phyloP scores from a whole-genome alignment of 2,113 vertebrate species.

The Atherinomorus stipes region DNA sequence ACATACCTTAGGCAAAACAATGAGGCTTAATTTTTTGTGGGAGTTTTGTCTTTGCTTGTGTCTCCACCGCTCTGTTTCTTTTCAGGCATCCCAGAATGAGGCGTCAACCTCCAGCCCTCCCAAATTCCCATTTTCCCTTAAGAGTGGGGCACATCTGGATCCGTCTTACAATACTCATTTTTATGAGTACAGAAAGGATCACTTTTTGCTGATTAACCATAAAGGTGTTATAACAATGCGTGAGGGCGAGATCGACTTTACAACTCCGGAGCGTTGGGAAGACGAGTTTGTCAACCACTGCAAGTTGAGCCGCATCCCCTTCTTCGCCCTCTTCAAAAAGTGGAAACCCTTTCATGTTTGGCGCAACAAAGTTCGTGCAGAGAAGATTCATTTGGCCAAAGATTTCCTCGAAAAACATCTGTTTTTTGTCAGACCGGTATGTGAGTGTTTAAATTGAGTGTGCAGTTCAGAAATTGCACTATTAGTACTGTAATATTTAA shows the following conservation, averaged over 20 bases:
- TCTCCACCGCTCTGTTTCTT: neutral
- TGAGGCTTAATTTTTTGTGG: neutral
- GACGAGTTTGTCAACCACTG: constrained; percentile 81
- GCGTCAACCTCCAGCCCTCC: constrained; percentile 55
- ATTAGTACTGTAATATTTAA: constrained; percentile 12
- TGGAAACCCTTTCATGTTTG: constrained; percentile 87
- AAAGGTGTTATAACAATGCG: constrained; percentile 76
- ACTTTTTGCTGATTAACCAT: constrained; percentile 83
- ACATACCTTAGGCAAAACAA: neutral
- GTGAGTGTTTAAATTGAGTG: constrained; percentile 32
- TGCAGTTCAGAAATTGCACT: neutral
- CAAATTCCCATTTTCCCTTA: constrained; percentile 55
- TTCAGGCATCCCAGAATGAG: constrained; percentile 25
- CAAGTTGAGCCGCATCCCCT: constrained; percentile 83
- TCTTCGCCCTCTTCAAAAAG: constrained; percentile 85
- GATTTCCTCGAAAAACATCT: constrained; percentile 76
- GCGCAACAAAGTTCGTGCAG: constrained; percentile 83
- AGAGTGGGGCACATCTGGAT: constrained; percentile 20
- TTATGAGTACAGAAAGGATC: constrained; percentile 79
- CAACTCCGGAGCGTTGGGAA: constrained; percentile 81
- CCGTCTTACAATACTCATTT: constrained; percentile 51
- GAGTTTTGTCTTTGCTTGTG: neutral
- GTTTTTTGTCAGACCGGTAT: constrained; percentile 85
- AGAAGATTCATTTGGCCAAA: constrained; percentile 78
- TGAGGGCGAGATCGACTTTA: constrained; percentile 69